Evolutionary conservation across 2,797 vertebrate genomes (phyloP), one percentile per base, ranked within the genome.

Genomic region (Vireo griseus): DNA sequence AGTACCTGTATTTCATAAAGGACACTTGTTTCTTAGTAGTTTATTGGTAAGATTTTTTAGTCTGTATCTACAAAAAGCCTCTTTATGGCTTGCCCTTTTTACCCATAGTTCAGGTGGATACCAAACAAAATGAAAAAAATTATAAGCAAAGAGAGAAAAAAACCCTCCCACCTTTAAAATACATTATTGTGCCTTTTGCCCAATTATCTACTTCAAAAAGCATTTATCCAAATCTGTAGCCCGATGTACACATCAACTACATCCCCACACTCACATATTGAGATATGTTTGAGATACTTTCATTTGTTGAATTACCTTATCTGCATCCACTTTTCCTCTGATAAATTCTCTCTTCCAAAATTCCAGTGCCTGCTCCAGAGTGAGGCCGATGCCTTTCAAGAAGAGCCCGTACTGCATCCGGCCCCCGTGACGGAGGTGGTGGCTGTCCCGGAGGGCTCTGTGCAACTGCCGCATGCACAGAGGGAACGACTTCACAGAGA

Each of bases 321-420:
- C 99, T 37, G 98, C 97, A 61, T 99, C 99, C 92, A 99, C 98
- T 96, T 99, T 99, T 94, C 99, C 99, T 96, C 95, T 98, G 88
- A 98, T 97, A 94, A 99, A 99, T 96, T 99, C 99, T 1, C 98
- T 98, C 97, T 98, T 99, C 99, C 99, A 99, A 93, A 99, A 99
- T 90, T 99, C 99, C 96, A 99, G 91, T 0, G 99, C 99, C 96
- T 99, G 99, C 28, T 99, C 99, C 95, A 99, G 92, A 8, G 99
- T 98, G 74, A 99, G 96, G 79, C 99, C 99, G 4, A 99, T 99
- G 75, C 99, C 99, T 94, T 99, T 99, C 19, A 99, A 98, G 97
- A 99, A 99, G 62, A 99, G 98, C 5, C 99, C 99, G 1, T 99
- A 99, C 69, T 99, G 99, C 99, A 99, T 99, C 3, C 99, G 98